A percentile compares a stretch with the other conserved stretches of the same genome.
Conservation (phyloP, 1,140 invertebrate genomes). For the Drosophila sechellia region DNA sequence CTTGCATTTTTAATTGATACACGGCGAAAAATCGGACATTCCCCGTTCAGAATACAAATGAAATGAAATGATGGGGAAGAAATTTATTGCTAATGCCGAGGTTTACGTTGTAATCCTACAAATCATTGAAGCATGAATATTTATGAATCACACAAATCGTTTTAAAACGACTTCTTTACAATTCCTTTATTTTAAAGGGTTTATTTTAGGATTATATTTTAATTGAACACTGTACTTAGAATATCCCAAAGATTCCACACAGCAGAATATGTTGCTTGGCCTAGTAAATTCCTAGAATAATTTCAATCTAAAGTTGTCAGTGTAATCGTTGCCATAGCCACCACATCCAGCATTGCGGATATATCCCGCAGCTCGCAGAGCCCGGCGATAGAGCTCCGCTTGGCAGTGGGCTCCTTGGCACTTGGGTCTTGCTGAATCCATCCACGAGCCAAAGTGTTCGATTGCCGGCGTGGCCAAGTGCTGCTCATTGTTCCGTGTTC, state of each 20-base stretch:
- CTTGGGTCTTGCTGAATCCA: slow-evolving; percentile 7
- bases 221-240: too few relatives aligned
- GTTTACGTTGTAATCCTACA: not conserved
- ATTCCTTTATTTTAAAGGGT: too few relatives aligned
- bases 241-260: not conserved
- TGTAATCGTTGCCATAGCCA: slow-evolving; percentile 27
- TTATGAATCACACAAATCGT: not conserved
- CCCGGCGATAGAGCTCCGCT: slow-evolving; percentile 1
- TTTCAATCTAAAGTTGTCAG: not conserved
- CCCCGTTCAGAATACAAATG: slow-evolving; percentile 8
- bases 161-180: too few relatives aligned
- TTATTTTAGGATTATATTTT: not conserved
- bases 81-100: not conserved
- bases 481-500: slow-evolving; percentile 39
- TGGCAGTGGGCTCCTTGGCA: not conserved
- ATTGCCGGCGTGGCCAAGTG: slow-evolving; percentile 55
- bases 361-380: slow-evolving; percentile 20
- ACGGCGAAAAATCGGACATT: slow-evolving; percentile 34
- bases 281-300: not conserved
- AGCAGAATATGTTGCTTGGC: not conserved
- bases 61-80: slow-evolving; percentile 1
- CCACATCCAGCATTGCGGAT: slow-evolving; percentile 23
- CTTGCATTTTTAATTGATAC: slow-evolving; percentile 72
- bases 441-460: slow-evolving; percentile 60
- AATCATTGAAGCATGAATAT: not conserved